A percentile compares a stretch with the other conserved stretches of the same genome.
These are phyloP conservation scores for Tupaia tana DNA, from an alignment of 2,113 vertebrate species.

Conservation along the genomic window DNA sequence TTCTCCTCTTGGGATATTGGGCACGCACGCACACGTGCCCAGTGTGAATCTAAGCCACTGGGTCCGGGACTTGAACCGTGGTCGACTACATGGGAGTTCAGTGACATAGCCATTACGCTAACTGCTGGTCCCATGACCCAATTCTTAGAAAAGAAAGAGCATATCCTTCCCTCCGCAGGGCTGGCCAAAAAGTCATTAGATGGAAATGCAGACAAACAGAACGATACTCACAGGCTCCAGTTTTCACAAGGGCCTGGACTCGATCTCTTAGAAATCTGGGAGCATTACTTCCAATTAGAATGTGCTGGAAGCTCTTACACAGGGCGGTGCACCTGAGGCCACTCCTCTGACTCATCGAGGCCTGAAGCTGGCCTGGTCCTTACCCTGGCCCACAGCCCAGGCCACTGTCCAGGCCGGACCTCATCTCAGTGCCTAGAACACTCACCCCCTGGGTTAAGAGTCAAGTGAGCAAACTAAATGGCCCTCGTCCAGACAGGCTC, in stretches of 20 bases:
- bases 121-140: background rate
- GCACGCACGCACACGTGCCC: too few relatives aligned
- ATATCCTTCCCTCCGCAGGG: background rate
- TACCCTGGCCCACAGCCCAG: background rate
- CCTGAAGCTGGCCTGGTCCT: background rate
- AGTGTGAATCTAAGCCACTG: too few relatives aligned
- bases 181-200: too few relatives aligned
- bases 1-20: too few relatives aligned
- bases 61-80: too few relatives aligned
- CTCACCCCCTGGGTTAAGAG: background rate
- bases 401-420: rapidly evolving
- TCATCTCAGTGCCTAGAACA: background rate
- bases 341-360: rapidly evolving
- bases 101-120: too few relatives aligned
- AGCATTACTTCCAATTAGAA: background rate
- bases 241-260: background rate
- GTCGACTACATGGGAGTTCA: too few relatives aligned
- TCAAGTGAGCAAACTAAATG: background rate
- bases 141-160: background rate
- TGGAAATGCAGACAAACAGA: background rate
- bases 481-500: background rate
- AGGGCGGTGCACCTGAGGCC: background rate
- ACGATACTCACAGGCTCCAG: rapidly evolving
- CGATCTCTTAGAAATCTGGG: background rate
- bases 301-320: background rate